These are phyloP conservation scores for Agriopis aurantiaria DNA, from an alignment of 2,888 invertebrate genomes.

Conservation along the genomic window DNA sequence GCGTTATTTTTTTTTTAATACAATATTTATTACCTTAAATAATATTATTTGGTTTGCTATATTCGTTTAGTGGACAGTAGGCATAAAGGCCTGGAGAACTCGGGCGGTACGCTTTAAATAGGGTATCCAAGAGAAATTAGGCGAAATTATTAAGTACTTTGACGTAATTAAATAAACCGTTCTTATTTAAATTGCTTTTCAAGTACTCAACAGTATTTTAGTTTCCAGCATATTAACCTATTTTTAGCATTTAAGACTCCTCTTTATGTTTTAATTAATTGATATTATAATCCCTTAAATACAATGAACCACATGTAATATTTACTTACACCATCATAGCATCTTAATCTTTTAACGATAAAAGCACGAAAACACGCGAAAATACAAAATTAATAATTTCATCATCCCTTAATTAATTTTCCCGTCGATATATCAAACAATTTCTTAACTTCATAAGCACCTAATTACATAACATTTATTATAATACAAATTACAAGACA, in stretches of 20 bases:
- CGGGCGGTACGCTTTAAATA: neutral
- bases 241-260: neutral
- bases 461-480: slow-evolving; percentile 31
- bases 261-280: neutral
- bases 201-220: neutral
- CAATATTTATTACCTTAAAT: no score
- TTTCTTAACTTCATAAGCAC: slow-evolving; percentile 31
- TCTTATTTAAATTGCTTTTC: neutral
- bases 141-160: neutral
- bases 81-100: no score
- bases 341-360: slow-evolving; percentile 13
- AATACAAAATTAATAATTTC: slow-evolving; percentile 17
- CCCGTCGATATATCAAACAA: slow-evolving; percentile 29
- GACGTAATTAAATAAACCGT: neutral
- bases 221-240: neutral
- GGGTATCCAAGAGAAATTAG: neutral
- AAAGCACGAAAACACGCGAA: slow-evolving; percentile 10
- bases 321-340: neutral
- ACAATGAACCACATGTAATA: neutral
- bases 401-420: slow-evolving; percentile 24
- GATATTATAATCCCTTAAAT: neutral
- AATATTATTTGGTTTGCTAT: no score
- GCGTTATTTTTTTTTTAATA: no score
- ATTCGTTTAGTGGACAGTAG: no score
- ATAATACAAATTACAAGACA: slow-evolving; percentile 36